Conservation (phyloP, 2,888 invertebrate species). For the Drosophila paucipuncta region DNA sequence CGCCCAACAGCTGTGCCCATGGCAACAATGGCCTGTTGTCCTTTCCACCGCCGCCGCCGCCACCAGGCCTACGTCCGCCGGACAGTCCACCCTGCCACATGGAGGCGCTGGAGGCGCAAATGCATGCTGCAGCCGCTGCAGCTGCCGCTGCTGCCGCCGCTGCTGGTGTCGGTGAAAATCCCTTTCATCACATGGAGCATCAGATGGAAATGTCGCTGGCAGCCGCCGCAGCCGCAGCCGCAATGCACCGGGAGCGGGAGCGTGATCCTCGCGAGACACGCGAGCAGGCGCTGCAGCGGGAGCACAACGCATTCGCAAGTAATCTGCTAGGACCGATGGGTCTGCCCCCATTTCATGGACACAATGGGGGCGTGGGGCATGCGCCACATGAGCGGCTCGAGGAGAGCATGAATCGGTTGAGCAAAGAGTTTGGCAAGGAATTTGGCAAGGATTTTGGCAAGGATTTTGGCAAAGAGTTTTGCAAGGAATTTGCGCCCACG, state of each 20-base stretch:
- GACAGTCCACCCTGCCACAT: slow-evolving; percentile 83
- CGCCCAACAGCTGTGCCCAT: slow-evolving; percentile 57
- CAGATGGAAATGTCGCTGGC: slow-evolving; percentile 85
- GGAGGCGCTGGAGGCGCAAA: slow-evolving; percentile 83
- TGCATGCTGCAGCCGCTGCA: slow-evolving; percentile 84
- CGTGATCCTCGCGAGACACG: slow-evolving; percentile 72
- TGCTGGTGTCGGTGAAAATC: slow-evolving; percentile 80
- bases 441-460: slow-evolving; percentile 82
- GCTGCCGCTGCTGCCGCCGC: slow-evolving; percentile 82
- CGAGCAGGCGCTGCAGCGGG: slow-evolving; percentile 77
- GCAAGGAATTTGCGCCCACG: slow-evolving; percentile 77
- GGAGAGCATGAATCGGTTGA: slow-evolving; percentile 84
- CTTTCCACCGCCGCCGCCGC: slow-evolving; percentile 57
- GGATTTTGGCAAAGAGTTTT: slow-evolving; percentile 65
- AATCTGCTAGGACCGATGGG: slow-evolving; percentile 84
- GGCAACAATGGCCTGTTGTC: slow-evolving; percentile 68
- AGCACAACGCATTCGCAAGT: slow-evolving; percentile 83
- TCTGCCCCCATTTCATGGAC: slow-evolving; percentile 74
- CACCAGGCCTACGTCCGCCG: slow-evolving; percentile 76
- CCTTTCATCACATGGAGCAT: slow-evolving; percentile 85
- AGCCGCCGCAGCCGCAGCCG: slow-evolving; percentile 85
- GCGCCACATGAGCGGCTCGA: slow-evolving; percentile 84
- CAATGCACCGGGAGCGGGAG: slow-evolving; percentile 79
- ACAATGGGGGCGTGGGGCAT: slow-evolving; percentile 69
- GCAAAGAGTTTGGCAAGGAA: slow-evolving; percentile 80